These are phyloP conservation scores for Steinernema scapterisci DNA, from an alignment of 2,888 invertebrate genomes.

Conservation along the genomic window DNA sequence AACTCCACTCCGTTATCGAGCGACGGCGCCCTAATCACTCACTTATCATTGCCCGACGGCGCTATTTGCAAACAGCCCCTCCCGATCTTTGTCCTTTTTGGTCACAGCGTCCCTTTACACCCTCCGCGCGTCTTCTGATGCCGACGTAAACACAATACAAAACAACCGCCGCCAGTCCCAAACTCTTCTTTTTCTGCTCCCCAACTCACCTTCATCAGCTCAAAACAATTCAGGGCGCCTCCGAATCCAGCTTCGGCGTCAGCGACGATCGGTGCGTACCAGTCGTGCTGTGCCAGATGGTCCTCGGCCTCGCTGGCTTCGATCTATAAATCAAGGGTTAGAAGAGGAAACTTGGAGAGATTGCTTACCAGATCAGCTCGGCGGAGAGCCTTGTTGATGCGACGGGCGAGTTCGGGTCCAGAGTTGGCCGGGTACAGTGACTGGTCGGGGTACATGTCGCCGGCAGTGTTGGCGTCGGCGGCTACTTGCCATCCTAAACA, in stretches of 20 bases:
- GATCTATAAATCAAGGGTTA: slow-evolving; percentile 46
- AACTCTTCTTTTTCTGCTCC: too few species aligned
- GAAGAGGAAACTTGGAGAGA: slow-evolving; percentile 36
- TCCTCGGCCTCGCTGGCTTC: slow-evolving; percentile 65
- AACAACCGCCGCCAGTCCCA: neutral
- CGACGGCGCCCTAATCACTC: neutral
- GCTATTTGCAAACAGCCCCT: slow-evolving; percentile 11
- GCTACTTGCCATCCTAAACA: slow-evolving; percentile 69
- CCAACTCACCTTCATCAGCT: slow-evolving; percentile 66
- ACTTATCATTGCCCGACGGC: neutral
- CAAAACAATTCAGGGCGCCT: slow-evolving; percentile 68
- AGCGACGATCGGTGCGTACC: slow-evolving; percentile 68
- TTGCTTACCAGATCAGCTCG: slow-evolving; percentile 65
- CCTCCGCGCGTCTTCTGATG: neutral
- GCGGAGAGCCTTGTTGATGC: slow-evolving; percentile 67
- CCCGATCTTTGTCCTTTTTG: slow-evolving; percentile 13
- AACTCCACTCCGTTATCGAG: neutral
- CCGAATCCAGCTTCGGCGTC: slow-evolving; percentile 69
- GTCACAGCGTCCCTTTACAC: neutral
- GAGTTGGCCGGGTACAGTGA: slow-evolving; percentile 68
- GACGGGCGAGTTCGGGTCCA: slow-evolving; percentile 66
- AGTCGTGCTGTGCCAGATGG: slow-evolving; percentile 63
- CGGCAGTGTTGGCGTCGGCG: slow-evolving; percentile 68
- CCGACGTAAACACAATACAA: slow-evolving; percentile 26
- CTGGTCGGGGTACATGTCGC: slow-evolving; percentile 69